Evolutionary conservation across 2,888 invertebrate species (phyloP).

Genomic region (Molanna angustata): DNA sequence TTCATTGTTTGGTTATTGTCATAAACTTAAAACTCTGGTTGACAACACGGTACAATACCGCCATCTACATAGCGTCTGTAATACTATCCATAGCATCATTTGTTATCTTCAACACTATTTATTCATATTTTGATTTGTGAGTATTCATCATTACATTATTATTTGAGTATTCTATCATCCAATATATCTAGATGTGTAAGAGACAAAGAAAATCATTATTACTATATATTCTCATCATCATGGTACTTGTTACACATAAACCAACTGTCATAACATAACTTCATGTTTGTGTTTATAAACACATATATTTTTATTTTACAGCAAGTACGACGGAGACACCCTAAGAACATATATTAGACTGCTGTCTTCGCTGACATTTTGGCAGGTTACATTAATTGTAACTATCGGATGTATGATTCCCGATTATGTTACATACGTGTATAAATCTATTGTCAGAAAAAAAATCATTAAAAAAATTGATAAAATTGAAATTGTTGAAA

Average conservation of each 20-base stretch:
- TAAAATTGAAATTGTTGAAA: background rate
- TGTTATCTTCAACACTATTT: conserved; percentile 53
- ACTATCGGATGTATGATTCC: conserved; percentile 56
- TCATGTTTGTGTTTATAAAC: background rate
- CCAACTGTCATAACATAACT: conserved; percentile 47
- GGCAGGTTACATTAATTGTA: conserved; percentile 55
- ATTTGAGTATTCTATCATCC: conserved; percentile 3
- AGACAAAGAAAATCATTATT: background rate
- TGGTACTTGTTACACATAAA: background rate
- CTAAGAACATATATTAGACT: conserved; percentile 60
- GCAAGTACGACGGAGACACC: conserved; percentile 52
- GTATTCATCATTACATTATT: conserved; percentile 1
- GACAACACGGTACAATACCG: conserved; percentile 59
- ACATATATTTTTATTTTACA: conserved; percentile 34
- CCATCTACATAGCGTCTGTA: conserved; percentile 51
- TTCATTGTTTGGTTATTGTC: conserved; percentile 55
- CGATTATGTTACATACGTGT: conserved; percentile 45
- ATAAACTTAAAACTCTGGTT: conserved; percentile 62
- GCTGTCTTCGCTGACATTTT: conserved; percentile 57
- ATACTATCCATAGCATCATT: conserved; percentile 57
- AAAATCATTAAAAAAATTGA: background rate
- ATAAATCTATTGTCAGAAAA: conserved; percentile 13
- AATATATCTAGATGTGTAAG: background rate
- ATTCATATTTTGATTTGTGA: conserved; percentile 42
- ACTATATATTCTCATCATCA: background rate